Base-by-base conservation (phyloP, 2,113 vertebrate species). In the Canis aureus region DNA sequence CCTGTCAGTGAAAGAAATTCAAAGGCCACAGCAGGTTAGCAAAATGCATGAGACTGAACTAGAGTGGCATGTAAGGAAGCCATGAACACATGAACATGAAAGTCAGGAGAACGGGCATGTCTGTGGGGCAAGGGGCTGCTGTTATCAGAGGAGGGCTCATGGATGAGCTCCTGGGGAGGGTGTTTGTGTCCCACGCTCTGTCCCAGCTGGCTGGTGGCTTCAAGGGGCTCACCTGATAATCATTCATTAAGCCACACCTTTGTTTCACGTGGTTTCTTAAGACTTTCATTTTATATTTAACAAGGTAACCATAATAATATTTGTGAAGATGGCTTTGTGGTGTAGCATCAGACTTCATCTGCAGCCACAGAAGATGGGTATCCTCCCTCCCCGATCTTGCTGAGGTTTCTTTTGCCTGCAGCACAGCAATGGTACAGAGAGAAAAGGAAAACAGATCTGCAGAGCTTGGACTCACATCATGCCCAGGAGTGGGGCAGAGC, bases 51-150 rank as follows among this genome's bases (percentile, higher is more conserved):
- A 35, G 78, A 23, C 64, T 55, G 49, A n/a, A 20, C 22, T 0
- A 27, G 53, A 60, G 62, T 0, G 22, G 22, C 16, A 8, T 0
- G 5, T 10, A 6, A n/a, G 73, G 73, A 16, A 19, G 9, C 12
- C 73, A 53, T 22, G 73, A 43, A 11, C 71, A 25, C 1, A 4
- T 2, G 17, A 32, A 9, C 2, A 0, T 5, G 0, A 6, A 5
- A 11, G 38, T 86, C 55, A 49, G 74, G 60, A 80, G 27, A 53
- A 19, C 8, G 3, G 27, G 49, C 29, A 25, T 27, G 2, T n/a
- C 20, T 4, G 10, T 22, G n/a, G 19, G 74, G 38, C 9, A 32
- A 3, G 53, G 4, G 11, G 23, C 11, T 1, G 25, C 1, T 9
- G 57, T 43, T 3, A 1, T 59, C 3, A 27, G 55, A 15, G 35